Base-by-base conservation (phyloP, 2,113 vertebrate genomes). In the Archilochus colubris region DNA sequence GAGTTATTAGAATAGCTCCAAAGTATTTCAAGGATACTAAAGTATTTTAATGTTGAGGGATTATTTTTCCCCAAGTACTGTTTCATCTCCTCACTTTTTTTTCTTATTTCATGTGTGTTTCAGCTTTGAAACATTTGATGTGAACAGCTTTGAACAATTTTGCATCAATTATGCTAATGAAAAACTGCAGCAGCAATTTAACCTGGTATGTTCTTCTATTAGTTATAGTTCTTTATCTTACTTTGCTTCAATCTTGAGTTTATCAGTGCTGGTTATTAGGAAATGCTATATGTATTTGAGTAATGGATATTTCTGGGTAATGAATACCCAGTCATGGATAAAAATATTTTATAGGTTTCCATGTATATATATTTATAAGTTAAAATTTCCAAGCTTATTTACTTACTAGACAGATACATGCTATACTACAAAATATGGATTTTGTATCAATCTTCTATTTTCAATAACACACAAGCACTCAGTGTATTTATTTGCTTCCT, bases 91-190 rank as follows among this genome's bases (percentile, higher is more conserved):
- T 58, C 33, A 53, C 28, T 30, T 55, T 43, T 38, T 80, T 19
- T 92, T 88, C 40, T 86, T 74, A 43, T 43, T 96, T 72, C 20
- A 82, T 58, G 14, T 97, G 43, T 96, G 15, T 98, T 97, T 95
- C 97, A 99, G 99, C 76, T 99, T 99, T 98, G 99, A 99, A 98
- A 99, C 99, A 1, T 99, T 99, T 97, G 99, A 99, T 74, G 93
- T 99, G 90, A 99, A 99, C 98, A 99, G 99, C 95, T 99, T 99
- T 97, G 99, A 99, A 94, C 99, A 99, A 93, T 99, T 99, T 97
- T 99, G 99, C 94, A 99, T 99, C 95, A 99, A 99, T 97, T 99
- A 99, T 12, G 99, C 99, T 33, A 99, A 99, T 86, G 99, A 99
- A 95, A 99, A 99, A 85, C 98, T 99, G 19, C 99, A 99, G 51